Evolutionary conservation across 2,888 invertebrate genomes (phyloP).

Genomic region (Macroteleia sp.): DNA sequence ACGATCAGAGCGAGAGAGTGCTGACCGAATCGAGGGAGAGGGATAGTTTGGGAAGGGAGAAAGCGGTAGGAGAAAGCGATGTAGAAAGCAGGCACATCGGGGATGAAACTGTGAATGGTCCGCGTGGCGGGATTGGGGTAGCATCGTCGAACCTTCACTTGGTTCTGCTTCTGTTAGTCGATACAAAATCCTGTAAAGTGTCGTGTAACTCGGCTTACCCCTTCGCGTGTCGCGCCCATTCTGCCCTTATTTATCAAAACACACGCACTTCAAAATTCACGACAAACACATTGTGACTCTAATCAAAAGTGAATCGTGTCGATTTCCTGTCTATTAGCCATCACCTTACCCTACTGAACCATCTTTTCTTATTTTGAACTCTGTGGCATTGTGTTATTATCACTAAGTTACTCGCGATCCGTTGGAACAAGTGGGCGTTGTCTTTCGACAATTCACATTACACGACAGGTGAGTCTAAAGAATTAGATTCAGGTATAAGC

Average conservation of each 20-base stretch:
- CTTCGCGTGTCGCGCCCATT: neutral
- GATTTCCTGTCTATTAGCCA: neutral
- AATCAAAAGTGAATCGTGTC: neutral
- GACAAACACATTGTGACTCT: neutral
- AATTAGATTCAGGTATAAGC: neutral
- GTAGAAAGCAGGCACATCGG: slow-evolving; percentile 40
- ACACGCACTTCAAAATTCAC: neutral
- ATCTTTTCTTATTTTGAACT: neutral
- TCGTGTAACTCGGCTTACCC: slow-evolving; percentile 4
- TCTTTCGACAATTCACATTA: slow-evolving; percentile 17
- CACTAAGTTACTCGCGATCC: slow-evolving; percentile 20
- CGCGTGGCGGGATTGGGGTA: slow-evolving; percentile 56
- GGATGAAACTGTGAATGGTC: slow-evolving; percentile 57
- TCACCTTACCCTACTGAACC: neutral
- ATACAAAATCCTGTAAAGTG: slow-evolving; percentile 45
- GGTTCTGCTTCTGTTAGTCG: slow-evolving; percentile 25
- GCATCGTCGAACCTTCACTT: slow-evolving; percentile 47
- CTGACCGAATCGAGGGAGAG: slow-evolving; percentile 9
- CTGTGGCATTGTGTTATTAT: slow-evolving; percentile 15
- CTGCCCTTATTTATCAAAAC: slow-evolving; percentile 1
- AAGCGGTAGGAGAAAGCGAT: slow-evolving; percentile 42
- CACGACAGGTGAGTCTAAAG: slow-evolving; percentile 16
- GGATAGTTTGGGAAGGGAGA: slow-evolving; percentile 18
- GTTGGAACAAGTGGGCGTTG: slow-evolving; percentile 50
- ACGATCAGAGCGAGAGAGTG: slow-evolving; percentile 17